A percentile compares a stretch with the other conserved stretches of the same genome.
Conservation (phyloP, 2,797 vertebrate genomes). For the Balearica regulorum region DNA sequence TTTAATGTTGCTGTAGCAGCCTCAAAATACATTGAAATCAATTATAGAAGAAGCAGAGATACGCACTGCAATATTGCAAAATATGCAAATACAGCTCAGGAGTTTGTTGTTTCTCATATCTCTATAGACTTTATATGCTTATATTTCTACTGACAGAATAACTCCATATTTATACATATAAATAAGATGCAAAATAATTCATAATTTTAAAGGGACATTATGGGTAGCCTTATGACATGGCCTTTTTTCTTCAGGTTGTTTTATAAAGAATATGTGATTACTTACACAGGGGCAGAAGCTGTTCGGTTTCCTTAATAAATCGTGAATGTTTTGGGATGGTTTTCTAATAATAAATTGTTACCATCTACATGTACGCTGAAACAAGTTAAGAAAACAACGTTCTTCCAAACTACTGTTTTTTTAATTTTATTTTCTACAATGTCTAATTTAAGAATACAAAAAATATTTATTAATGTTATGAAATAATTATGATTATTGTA, state of each 20-base stretch:
- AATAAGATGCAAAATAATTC: background rate
- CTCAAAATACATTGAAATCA: slow-evolving; percentile 11
- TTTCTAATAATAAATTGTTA: background rate
- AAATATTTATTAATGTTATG: background rate
- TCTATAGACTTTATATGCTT: background rate
- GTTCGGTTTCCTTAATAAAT: background rate
- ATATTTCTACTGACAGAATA: background rate
- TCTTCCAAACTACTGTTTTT: background rate
- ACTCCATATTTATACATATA: background rate
- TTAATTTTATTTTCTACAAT: background rate
- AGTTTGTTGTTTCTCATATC: background rate
- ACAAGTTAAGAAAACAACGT: background rate
- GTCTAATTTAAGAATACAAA: background rate
- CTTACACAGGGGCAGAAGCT: background rate
- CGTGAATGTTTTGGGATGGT: background rate
- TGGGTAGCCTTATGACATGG: background rate
- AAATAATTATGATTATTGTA: background rate
- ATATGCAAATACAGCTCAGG: slow-evolving; percentile 18
- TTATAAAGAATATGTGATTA: background rate
- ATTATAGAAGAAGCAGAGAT: background rate
- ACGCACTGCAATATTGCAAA: background rate
- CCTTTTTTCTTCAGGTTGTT: background rate
- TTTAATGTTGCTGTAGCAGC: slow-evolving; percentile 19
- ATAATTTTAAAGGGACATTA: background rate
- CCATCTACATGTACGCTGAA: background rate